phyloP scores from a whole-genome alignment of 2,888 invertebrate genomes.

The Amphiduros pacificus region DNA sequence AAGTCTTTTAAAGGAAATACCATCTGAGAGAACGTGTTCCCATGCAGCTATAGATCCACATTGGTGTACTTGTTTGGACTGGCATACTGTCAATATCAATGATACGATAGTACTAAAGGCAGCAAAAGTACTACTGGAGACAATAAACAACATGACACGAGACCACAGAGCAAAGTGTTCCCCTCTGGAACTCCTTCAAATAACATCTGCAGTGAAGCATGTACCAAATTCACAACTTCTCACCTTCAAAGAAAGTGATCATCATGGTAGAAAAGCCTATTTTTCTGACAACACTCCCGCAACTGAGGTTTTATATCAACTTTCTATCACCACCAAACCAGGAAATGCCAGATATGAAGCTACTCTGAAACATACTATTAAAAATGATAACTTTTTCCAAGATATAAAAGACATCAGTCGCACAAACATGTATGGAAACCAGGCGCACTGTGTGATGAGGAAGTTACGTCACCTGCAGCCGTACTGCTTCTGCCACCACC shows the following conservation, averaged over 20 bases:
- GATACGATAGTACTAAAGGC: slow-evolving; percentile 64
- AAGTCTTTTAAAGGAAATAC: slow-evolving; percentile 57
- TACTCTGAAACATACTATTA: background rate
- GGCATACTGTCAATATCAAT: slow-evolving; percentile 68
- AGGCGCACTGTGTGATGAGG: slow-evolving; percentile 76
- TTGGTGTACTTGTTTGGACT: slow-evolving; percentile 92
- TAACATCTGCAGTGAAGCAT: slow-evolving; percentile 69
- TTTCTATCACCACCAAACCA: background rate
- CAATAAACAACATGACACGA: slow-evolving; percentile 67
- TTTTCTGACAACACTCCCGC: background rate
- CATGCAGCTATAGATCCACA: slow-evolving; percentile 90
- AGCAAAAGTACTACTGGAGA: slow-evolving; percentile 52
- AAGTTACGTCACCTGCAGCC: slow-evolving; percentile 69
- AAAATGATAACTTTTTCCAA: slow-evolving; percentile 11
- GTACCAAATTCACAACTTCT: background rate
- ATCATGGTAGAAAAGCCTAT: background rate
- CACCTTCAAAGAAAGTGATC: background rate
- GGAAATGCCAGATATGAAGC: slow-evolving; percentile 6
- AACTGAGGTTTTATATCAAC: background rate
- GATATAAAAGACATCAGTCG: slow-evolving; percentile 53
- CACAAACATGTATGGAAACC: slow-evolving; percentile 79
- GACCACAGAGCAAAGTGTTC: slow-evolving; percentile 38
- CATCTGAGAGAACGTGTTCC: slow-evolving; percentile 76
- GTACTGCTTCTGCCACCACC: slow-evolving; percentile 75
- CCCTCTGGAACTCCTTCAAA: slow-evolving; percentile 63